phyloP scores from a whole-genome alignment of 2,113 vertebrate genomes.

The Pogona vitticeps region DNA sequence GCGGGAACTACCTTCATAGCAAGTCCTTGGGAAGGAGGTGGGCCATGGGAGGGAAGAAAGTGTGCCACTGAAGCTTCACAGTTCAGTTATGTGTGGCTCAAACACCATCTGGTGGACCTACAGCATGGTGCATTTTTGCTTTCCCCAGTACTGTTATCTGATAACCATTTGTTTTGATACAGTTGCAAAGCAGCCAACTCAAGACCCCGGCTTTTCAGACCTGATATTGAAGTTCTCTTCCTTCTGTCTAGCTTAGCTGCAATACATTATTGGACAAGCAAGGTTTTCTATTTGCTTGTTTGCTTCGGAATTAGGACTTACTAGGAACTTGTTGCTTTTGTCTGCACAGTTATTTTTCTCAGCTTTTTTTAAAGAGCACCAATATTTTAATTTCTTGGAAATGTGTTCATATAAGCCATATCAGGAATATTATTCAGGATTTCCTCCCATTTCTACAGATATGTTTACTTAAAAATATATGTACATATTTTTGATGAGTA shows the following conservation, averaged over 20 bases:
- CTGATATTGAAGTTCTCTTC: conserved; percentile 30
- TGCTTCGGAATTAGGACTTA: conserved; percentile 37
- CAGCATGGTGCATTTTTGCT: conserved; percentile 16
- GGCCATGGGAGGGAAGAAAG: conserved; percentile 1
- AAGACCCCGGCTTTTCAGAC: conserved; percentile 29
- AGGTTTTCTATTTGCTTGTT: conserved; percentile 48
- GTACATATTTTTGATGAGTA: neutral
- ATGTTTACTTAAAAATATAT: conserved; percentile 51
- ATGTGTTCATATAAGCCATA: conserved; percentile 40
- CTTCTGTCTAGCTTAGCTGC: conserved; percentile 49
- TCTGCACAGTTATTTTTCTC: neutral
- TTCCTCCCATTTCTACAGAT: fast-evolving
- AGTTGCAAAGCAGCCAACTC: neutral
- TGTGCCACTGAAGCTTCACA: conserved; percentile 5
- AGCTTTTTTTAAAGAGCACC: neutral
- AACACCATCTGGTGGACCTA: conserved; percentile 14
- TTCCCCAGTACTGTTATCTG: neutral
- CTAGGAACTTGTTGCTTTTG: conserved; percentile 31
- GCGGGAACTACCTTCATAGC: conserved; percentile 54
- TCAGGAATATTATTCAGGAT: conserved; percentile 46
- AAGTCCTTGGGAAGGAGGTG: conserved; percentile 28
- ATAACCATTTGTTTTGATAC: conserved; percentile 20
- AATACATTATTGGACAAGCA: conserved; percentile 38
- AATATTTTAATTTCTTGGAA: conserved; percentile 26
- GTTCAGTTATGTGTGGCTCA: neutral